These are phyloP conservation scores for Trichonephila clavipes DNA, from an alignment of 1,140 invertebrate genomes.

Conservation along the genomic window DNA sequence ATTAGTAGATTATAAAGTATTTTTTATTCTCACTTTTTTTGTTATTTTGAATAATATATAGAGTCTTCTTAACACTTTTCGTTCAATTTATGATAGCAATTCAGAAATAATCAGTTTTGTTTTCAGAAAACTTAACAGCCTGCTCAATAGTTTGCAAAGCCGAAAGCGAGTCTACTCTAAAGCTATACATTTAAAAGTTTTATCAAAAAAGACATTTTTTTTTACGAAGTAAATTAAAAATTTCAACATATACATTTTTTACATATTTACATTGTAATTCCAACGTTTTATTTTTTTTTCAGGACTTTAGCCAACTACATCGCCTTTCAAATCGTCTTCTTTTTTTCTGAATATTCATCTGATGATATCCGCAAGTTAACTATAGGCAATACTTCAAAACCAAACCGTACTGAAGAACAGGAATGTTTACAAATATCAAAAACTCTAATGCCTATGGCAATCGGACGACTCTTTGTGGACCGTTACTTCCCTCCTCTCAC, in stretches of 20 bases:
- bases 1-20: too few species aligned
- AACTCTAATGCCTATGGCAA: not conserved
- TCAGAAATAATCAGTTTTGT: too few species aligned
- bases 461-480: conserved; percentile 46
- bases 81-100: too few species aligned
- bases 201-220: not conserved
- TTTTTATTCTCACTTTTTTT: too few species aligned
- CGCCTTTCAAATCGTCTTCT: conserved; percentile 36
- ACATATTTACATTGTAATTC: not conserved
- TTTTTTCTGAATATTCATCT: not conserved
- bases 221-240: not conserved
- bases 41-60: too few species aligned
- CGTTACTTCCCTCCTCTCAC: not conserved
- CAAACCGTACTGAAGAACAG: not conserved
- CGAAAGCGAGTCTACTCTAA: too few species aligned
- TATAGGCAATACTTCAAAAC: not conserved
- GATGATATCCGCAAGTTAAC: not conserved
- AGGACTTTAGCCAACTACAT: conserved; percentile 65
- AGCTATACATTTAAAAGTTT: not conserved
- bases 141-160: too few species aligned
- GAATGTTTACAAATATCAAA: not conserved
- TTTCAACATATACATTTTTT: too few species aligned
- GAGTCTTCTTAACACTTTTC: too few species aligned
- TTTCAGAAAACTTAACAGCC: too few species aligned
- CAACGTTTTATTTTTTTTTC: not conserved